Conservation (phyloP, 2,888 invertebrate genomes). For the Caenorhabditis becei region DNA sequence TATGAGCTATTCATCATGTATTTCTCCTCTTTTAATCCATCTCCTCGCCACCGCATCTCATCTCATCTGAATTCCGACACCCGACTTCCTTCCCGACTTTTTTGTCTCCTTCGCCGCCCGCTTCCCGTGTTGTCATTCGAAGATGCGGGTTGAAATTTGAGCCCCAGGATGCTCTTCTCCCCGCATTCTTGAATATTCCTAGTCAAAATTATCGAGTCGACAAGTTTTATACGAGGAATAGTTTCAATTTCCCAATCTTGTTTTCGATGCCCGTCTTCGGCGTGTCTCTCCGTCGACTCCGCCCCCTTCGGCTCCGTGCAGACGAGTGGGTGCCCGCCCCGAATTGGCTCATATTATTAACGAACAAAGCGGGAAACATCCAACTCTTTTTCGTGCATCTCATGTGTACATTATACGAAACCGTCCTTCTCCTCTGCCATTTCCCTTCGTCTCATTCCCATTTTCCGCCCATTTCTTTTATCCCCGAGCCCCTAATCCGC, state of each 20-base stretch:
- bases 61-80: constrained; percentile 27
- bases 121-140: constrained; percentile 2
- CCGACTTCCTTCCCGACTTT: constrained; percentile 13
- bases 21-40: constrained; percentile 23
- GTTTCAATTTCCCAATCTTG: neutral
- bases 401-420: constrained; percentile 21
- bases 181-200: neutral
- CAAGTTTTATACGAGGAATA: neutral
- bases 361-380: constrained; percentile 29
- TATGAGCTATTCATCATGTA: constrained; percentile 35
- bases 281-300: constrained; percentile 8
- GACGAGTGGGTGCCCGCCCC: neutral
- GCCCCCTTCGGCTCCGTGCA: constrained; percentile 18
- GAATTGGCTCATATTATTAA: constrained; percentile 43
- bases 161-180: constrained; percentile 2
- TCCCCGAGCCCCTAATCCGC: constrained; percentile 19
- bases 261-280: neutral
- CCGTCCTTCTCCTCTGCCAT: neutral
- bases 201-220: neutral
- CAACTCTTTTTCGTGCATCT: neutral
- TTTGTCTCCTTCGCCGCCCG: constrained; percentile 9
- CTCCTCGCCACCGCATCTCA: neutral
- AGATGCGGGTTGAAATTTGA: constrained; percentile 40
- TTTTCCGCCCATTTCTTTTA: neutral
- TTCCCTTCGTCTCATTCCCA: constrained; percentile 13